Evolutionary conservation across 23 tunicate species (phyloP), one percentile per base, ranked within the genome.

Genomic region (Pegea sp.): DNA sequence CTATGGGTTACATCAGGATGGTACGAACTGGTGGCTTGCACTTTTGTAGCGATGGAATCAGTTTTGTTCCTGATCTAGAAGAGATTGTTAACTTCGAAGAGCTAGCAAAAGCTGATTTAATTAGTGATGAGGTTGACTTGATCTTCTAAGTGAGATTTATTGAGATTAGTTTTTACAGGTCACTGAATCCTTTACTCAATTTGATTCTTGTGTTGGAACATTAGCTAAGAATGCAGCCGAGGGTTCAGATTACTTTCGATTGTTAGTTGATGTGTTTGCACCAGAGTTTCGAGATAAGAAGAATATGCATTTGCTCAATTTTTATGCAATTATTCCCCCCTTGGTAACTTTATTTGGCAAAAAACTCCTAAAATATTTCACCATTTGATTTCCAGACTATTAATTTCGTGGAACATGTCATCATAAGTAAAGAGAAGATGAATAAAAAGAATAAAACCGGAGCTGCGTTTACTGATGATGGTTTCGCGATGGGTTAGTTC

Each of bases 381-480:
- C 7, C 44, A 6, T 56, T 56, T 6, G 24, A 3, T n/a, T 63
- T 54, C 42, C 30, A 75, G 81, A 81, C 93, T 23, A 22, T 81
- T 48, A 81, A 81, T 48, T 81, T 81, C 44, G 93, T 81, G 48
- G 93, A 81, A 48, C 70, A 81, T 53, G 62, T 66, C 23, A 81
- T 81, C 19, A 57, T 63, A 28, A 68, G 93, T 62, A 81, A 81
- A 61, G 93, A 81, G 58, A 81, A 81, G 44, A 81, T 81, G 93
- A 81, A 65, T 53, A 81, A 81, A 59, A 81, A 81, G 66, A 81
- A 81, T 56, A 81, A 81, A 62, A 62, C 51, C 1, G 93, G 93
- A n/a, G 93, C 93, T 3, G 70, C 93, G 34, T 81, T 81, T 56
- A 81, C 93, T 2, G 93, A 81, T 34, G 93, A 81, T 29, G 93